phyloP scores from a whole-genome alignment of 2,888 invertebrate genomes.

The Orthosia cruda region DNA sequence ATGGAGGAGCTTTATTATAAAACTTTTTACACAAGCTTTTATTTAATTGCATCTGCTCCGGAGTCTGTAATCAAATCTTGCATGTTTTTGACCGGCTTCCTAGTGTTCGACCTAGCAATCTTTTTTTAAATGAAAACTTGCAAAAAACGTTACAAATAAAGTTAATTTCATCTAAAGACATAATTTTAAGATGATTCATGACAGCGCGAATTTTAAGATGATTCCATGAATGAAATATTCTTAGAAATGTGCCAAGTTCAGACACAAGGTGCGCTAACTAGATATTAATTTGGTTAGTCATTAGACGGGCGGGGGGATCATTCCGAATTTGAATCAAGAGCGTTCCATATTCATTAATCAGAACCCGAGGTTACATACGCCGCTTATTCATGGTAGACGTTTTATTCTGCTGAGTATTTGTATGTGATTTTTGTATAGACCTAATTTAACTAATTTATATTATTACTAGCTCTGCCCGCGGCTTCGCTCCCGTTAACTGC shows the following conservation, averaged over 20 bases:
- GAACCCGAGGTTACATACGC: constrained; percentile 38
- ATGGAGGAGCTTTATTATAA: no score
- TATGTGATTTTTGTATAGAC: neutral
- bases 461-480: no score
- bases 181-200: no score
- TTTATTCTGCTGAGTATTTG: constrained; percentile 10
- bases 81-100: no score
- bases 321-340: constrained; percentile 63
- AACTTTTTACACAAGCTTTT: no score
- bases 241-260: constrained; percentile 28
- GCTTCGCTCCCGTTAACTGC: no score
- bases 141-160: neutral
- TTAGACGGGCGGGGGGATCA: constrained; percentile 63
- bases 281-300: constrained; percentile 68
- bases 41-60: no score
- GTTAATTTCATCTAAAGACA: neutral
- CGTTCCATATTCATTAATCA: constrained; percentile 69
- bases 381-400: constrained; percentile 40
- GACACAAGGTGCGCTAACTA: constrained; percentile 33
- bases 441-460: constrained; percentile 13
- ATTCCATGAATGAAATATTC: neutral
- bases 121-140: no score
- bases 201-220: neutral
- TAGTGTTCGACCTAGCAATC: no score
- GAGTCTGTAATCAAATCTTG: no score